Base-by-base conservation (phyloP, 2,888 invertebrate genomes). In the Machimus rusticus region DNA sequence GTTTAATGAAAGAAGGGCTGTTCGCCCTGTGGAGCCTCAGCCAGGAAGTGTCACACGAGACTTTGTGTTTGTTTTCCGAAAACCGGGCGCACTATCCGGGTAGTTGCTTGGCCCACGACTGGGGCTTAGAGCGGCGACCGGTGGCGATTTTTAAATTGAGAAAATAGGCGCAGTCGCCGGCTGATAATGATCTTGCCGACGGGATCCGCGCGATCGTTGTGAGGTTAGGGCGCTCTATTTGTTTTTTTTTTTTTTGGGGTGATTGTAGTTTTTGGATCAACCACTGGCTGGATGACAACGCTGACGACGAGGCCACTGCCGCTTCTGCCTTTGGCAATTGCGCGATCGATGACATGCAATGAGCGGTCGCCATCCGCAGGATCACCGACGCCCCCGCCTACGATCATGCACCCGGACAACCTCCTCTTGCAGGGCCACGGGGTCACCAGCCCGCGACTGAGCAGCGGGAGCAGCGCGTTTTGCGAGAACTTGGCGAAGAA, bases 351-450 rank as follows among this genome's bases (percentile, higher is more conserved):
- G 88, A 88, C 88, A 37, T 87, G 88, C 79, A 88, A 88, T 87
- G 88, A 88, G 37, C 86, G 87, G 74, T 81, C 87, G 12, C 66
- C 87, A 12, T 82, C 85, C 23, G 23, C 86, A 23, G 86, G 86
- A 87, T 84, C 82, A 43, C 14, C 79, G 39, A 84, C 86, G 9
- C 31, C 78, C 39, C 51, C 39, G 74, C 76, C 86, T 37, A 57
- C 79, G 66, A 55, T 57, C 39, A 92, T 92, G 92, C 92, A 92
- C 91, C 92, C 92, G 89, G 92, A 92, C 90, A 91, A 91, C 88
- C 88, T 92, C 90, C 90, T 91, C 90, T 90, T 91, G 89, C 90
- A 91, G 89, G 90, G 90, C 89, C 91, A 91, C 88, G 91, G 90
- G 86, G 90, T 91, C 87, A 90, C 90, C 86, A 92, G 92, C 89